A percentile compares a stretch with the other conserved stretches of the same genome.
phyloP scores from a whole-genome alignment of 2,888 invertebrate genomes.

The Eurois occulta region DNA sequence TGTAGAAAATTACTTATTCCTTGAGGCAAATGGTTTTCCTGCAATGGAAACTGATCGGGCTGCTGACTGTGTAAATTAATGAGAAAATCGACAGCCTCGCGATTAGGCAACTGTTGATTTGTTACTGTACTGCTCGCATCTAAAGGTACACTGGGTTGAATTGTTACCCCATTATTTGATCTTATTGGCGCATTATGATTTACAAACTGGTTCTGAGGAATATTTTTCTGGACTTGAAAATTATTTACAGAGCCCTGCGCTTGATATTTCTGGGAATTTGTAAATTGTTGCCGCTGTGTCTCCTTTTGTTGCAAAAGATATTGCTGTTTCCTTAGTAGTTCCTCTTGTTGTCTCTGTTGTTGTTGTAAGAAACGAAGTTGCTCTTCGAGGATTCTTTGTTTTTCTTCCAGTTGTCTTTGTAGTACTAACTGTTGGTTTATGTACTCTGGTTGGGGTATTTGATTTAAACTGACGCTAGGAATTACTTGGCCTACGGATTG shows the following conservation, averaged over 20 bases:
- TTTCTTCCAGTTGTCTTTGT: slow-evolving; percentile 91
- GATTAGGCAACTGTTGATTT: slow-evolving; percentile 90
- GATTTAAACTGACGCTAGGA: slow-evolving; percentile 67
- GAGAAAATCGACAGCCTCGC: slow-evolving; percentile 90
- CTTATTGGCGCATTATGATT: slow-evolving; percentile 76
- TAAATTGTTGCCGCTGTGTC: slow-evolving; percentile 80
- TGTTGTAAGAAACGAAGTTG: slow-evolving; percentile 92
- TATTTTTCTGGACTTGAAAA: slow-evolving; percentile 80
- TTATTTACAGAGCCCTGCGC: slow-evolving; percentile 79
- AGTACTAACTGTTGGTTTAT: slow-evolving; percentile 83
- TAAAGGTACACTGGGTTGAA: slow-evolving; percentile 88
- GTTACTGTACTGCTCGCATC: slow-evolving; percentile 79
- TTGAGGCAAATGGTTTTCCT: slow-evolving; percentile 88
- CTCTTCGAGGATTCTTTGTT: slow-evolving; percentile 93
- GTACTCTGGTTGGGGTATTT: slow-evolving; percentile 75
- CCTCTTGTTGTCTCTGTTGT: slow-evolving; percentile 93
- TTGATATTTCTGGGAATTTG: slow-evolving; percentile 81
- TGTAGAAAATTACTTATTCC: slow-evolving; percentile 84
- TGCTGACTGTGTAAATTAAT: slow-evolving; percentile 86
- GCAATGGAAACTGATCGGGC: slow-evolving; percentile 85
- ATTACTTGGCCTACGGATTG: slow-evolving; percentile 66
- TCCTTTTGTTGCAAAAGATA: slow-evolving; percentile 89
- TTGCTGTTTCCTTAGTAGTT: slow-evolving; percentile 92
- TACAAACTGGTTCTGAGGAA: slow-evolving; percentile 76
- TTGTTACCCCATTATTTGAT: slow-evolving; percentile 82